phyloP scores from a whole-genome alignment of 2,888 invertebrate genomes.

The Drosophila aldrichi region DNA sequence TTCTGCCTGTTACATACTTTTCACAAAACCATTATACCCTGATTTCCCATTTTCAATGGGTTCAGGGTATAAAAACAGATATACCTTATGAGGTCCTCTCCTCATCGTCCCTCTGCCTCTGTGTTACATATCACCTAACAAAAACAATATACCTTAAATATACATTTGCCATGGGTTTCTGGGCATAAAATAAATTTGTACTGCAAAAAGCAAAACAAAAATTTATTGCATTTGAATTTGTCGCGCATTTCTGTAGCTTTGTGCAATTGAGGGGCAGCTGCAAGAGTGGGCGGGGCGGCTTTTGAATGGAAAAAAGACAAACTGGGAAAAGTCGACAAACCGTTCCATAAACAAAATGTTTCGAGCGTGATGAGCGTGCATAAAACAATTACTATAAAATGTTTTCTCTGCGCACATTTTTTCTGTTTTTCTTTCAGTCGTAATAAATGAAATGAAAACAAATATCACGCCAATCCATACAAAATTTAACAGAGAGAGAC shows the following conservation, averaged over 20 bases:
- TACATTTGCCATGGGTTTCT: neutral
- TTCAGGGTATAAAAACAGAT: too few species aligned
- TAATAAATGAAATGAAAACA: slow-evolving; percentile 77
- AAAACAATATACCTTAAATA: slow-evolving; percentile 2
- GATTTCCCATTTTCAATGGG: too few species aligned
- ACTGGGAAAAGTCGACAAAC: slow-evolving; percentile 37
- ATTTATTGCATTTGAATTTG: slow-evolving; percentile 77
- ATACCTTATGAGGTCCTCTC: neutral
- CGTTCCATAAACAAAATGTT: slow-evolving; percentile 60
- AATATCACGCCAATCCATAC: slow-evolving; percentile 54
- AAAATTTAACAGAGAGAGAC: slow-evolving; percentile 27
- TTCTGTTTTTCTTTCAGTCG: slow-evolving; percentile 19
- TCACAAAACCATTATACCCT: too few species aligned
- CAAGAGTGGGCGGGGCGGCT: neutral
- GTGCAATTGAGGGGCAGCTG: neutral
- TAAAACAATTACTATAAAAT: slow-evolving; percentile 75
- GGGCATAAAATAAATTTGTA: slow-evolving; percentile 2
- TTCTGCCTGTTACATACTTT: too few species aligned
- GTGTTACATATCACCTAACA: neutral
- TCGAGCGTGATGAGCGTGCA: slow-evolving; percentile 55
- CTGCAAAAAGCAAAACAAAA: slow-evolving; percentile 40
- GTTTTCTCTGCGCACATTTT: neutral
- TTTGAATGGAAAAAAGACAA: neutral
- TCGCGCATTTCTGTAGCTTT: slow-evolving; percentile 55
- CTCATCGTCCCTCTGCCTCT: neutral